Base-by-base conservation (phyloP, 2,888 invertebrate species). In the Cyclophora albipunctata region DNA sequence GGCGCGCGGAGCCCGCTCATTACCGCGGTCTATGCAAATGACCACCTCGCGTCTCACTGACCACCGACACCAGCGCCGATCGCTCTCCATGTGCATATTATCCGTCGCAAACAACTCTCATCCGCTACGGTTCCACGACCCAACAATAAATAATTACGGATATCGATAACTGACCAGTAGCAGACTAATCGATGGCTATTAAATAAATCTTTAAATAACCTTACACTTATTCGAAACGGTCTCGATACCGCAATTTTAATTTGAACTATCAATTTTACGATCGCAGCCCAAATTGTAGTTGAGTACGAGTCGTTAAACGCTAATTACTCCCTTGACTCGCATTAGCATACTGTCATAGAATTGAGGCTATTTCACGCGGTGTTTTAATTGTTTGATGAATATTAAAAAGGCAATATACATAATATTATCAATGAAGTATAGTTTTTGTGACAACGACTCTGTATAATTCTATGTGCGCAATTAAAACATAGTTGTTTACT, bases 11-110 rank as follows among this genome's bases (percentile, higher is more conserved):
- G 69, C 62, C 63, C 70, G 70, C 76, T 81, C 78, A 80, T 81
- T 81, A 86, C 79, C 70, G 78, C 77, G 74, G 73, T 76, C 81
- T 81, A 87, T 87, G 87, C 76, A 87, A 88, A 88, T 86, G 81
- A 82, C 75, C 75, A 75, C 69, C 71, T 78, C 69, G 79, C 73
- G 80, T 84, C 86, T 84, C 81, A 73, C 79, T 69, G 67, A 71
- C 71, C 73, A 71, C 76, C 76, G 69, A 70, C 74, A 71, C 72
- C 64, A 69, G 77, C 74, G 76, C 80, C 71, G 78, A 81, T 79
- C 79, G 75, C 78, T 80, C 80, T 78, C 78, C 69, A 63, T 74
- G 73, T 73, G 71, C 76, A 79, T 78, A 84, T 84, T 84, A 79
- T 78, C 74, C 76, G 81, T 81, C 80, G 75, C 83, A 82, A 87